A percentile compares a stretch with the other conserved stretches of the same genome.
phyloP scores from a whole-genome alignment of 2,888 invertebrate genomes.

The Diarsia dahlii region DNA sequence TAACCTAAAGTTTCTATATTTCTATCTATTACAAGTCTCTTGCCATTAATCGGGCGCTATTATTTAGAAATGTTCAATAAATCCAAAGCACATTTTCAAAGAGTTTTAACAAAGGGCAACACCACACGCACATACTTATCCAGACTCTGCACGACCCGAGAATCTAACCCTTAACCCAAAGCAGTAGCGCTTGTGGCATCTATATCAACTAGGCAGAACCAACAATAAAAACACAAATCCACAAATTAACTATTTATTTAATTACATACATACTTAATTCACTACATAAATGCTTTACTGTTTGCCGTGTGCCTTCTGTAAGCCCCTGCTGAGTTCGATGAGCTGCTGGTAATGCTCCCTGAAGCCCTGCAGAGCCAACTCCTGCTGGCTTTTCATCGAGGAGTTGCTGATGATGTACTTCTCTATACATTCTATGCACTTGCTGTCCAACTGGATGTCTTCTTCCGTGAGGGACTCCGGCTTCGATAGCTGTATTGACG shows the following conservation, averaged over 20 bases:
- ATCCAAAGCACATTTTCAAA: no score
- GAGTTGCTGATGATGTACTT: constrained; percentile 92
- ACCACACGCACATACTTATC: no score
- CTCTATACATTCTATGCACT: constrained; percentile 91
- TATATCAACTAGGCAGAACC: not conserved
- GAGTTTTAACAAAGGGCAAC: no score
- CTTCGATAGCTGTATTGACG: constrained; percentile 82
- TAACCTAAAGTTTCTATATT: not conserved
- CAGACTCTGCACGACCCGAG: not conserved
- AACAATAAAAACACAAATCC: constrained; percentile 46
- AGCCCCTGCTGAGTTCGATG: constrained; percentile 91
- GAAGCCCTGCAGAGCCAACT: constrained; percentile 93
- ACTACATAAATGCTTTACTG: constrained; percentile 67
- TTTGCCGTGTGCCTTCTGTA: constrained; percentile 93
- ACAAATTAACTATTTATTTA: constrained; percentile 76
- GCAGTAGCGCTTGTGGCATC: not conserved
- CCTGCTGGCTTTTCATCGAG: constrained; percentile 92
- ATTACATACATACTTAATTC: constrained; percentile 56
- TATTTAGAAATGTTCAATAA: no score
- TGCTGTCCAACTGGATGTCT: constrained; percentile 89
- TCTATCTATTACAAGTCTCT: not conserved
- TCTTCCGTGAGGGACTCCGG: constrained; percentile 89
- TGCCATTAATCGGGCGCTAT: not conserved
- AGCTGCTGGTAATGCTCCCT: constrained; percentile 92
- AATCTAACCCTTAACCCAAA: not conserved